Percentiles rank a stretch among this genome's conserved stretches.
phyloP scores from a whole-genome alignment of 2,113 vertebrate species.

The Platycercus adscitus region DNA sequence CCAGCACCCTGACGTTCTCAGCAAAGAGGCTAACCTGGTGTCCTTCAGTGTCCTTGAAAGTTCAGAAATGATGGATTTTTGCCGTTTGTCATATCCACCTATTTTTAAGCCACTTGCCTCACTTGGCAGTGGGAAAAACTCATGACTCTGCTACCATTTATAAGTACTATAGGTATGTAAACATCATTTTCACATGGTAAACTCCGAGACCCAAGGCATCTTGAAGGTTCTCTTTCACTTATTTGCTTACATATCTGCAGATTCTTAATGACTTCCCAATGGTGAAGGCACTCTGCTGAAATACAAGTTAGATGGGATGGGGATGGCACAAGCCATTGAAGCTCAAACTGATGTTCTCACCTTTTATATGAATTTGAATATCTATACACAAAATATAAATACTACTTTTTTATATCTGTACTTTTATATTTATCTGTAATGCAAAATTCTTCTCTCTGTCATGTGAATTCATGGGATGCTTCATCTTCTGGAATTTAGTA shows the following conservation, averaged over 20 bases:
- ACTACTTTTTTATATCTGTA: neutral
- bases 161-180: neutral
- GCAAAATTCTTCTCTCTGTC: neutral
- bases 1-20: accelerated
- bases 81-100: neutral
- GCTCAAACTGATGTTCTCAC: neutral
- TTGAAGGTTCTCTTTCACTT: neutral
- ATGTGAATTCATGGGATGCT: neutral
- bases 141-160: neutral
- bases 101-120: neutral
- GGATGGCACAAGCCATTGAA: neutral
- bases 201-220: neutral
- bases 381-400: neutral
- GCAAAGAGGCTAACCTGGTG: neutral
- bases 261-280: neutral
- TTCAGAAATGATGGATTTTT: neutral
- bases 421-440: neutral
- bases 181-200: neutral
- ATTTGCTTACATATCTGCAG: neutral
- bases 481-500: neutral
- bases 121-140: neutral
- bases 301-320: accelerated
- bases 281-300: neutral
- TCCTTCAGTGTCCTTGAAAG: neutral
- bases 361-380: neutral